Evolutionary conservation across 1,140 invertebrate genomes (phyloP).

Genomic region (Heterodera carotae): DNA sequence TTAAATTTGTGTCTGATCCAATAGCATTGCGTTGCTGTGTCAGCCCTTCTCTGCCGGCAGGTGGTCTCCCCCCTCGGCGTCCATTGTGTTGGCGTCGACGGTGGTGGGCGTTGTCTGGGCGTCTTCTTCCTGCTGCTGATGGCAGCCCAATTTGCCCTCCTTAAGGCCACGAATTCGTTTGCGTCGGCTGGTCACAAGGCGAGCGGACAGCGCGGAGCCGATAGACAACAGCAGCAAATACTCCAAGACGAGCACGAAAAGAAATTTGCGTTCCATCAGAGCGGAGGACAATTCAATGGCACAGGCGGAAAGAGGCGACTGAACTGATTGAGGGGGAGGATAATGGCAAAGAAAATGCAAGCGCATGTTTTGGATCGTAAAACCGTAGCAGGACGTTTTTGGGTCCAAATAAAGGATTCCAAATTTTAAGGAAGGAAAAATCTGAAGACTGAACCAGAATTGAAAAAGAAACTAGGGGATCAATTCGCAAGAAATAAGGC

Average conservation of each 20-base stretch:
- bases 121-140: not conserved
- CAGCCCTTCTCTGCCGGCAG: too few species aligned
- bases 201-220: slow-evolving; percentile 6
- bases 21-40: not conserved
- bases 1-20: too few species aligned
- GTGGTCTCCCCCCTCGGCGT: not conserved
- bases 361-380: too few species aligned
- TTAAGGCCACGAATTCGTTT: not conserved
- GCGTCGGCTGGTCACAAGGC: slow-evolving; percentile 13
- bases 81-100: not conserved
- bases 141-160: not conserved
- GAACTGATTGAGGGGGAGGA: not conserved
- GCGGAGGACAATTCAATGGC: slow-evolving; percentile 25
- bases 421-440: not conserved
- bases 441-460: slow-evolving; percentile 1
- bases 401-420: not conserved
- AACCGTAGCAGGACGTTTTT: too few species aligned
- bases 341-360: not conserved
- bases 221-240: slow-evolving; percentile 23
- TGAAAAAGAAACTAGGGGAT: not conserved
- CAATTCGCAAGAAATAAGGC: not conserved
- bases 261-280: slow-evolving; percentile 15
- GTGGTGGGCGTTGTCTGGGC: not conserved
- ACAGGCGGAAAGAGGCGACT: slow-evolving; percentile 12
- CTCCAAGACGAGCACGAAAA: slow-evolving; percentile 31